Base-by-base conservation (phyloP, 1,140 invertebrate species). In the Drosophila nannoptera region DNA sequence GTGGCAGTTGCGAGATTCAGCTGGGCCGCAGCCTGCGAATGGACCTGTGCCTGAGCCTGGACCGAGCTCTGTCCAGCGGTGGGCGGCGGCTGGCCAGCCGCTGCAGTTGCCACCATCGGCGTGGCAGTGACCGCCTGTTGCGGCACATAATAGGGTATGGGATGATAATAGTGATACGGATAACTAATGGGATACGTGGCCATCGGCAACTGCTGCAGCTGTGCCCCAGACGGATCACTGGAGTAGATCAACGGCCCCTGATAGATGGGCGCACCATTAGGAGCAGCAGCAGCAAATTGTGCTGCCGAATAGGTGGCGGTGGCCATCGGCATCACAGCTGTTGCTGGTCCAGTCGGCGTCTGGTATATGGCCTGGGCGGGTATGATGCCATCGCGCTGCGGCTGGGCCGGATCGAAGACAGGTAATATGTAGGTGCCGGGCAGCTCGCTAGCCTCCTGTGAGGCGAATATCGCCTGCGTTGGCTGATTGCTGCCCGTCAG, bases 371-470 rank as follows among this genome's bases (percentile, higher is more conserved):
- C 75, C 72, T 89, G 88, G 7, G 88, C 75, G 48, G 81, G 81
- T 61, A 89, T 80, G 0, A 89, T 58, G 29, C 84, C 63, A 55
- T 87, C 86, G 43, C 74, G 73, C 48, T 78, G 88, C 69, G 82
- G 86, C 58, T 87, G 74, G 43, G 80, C 66, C 58, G 88, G 82
- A 77, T 89, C 88, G 72, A 76, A 89, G 69, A 89, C 87, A 72
- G 88, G 88, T 87, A 89, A 88, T 69, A 89, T 88, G 80, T 88
- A 89, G 76, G 81, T 84, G 65, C 88, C 87, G 43, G 83, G 68
- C 22, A 89, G 64, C 48, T 89, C 81, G 45, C 81, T 65, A 7
- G 73, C 69, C 33, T 89, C 88, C 50, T 86, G 74, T 29, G 73
- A 83, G 49, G 76, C 76, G 36, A 84, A 83, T 5, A 83, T 43